Base-by-base conservation (phyloP, 2,888 invertebrate species). In the Acanthosepion pharaonis region DNA sequence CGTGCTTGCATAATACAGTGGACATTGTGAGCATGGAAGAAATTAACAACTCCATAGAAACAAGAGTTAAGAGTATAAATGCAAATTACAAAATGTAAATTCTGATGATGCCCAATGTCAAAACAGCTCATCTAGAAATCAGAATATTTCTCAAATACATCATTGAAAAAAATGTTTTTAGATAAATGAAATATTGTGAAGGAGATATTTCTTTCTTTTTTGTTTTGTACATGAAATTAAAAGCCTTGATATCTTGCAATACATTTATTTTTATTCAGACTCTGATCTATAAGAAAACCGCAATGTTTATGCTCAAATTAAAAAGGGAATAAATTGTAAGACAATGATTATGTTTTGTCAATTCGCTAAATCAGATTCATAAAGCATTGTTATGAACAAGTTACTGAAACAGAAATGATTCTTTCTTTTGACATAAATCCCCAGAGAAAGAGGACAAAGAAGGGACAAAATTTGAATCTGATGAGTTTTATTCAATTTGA, bases 61-160 rank as follows among this genome's bases (percentile, higher is more conserved):
- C 23, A n/a, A n/a, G 11, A 33, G n/a, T 78, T 78, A 78, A 78
- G 15, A 78, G 78, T 78, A n/a, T n/a, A n/a, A 78, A 78, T 78
- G 78, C 78, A 78, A 78, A 78, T 78, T 78, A 78, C 23, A 78
- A 78, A 78, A 78, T 78, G 78, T 78, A 78, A 78, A 78, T 78
- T 78, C n/a, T 33, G 78, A 78, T 33, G 78, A 78, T 18, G 18
- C n/a, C 78, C 11, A 78, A 78, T 33, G n/a, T 78, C 78, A 33
- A 78, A 78, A 78, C n/a, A 78, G n/a, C 78, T 78, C 78, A 78
- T 78, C 15, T 78, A n/a, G n/a, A 33, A 78, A 78, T 78, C n/a
- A 3, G n/a, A 78, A 78, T 78, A 78, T 78, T 78, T 78, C n/a
- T 78, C 18, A n/a, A 78, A 78, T 78, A 33, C 33, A 11, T 78